Conservation (phyloP, 1,140 invertebrate species). For the Agrypnia vestita region DNA sequence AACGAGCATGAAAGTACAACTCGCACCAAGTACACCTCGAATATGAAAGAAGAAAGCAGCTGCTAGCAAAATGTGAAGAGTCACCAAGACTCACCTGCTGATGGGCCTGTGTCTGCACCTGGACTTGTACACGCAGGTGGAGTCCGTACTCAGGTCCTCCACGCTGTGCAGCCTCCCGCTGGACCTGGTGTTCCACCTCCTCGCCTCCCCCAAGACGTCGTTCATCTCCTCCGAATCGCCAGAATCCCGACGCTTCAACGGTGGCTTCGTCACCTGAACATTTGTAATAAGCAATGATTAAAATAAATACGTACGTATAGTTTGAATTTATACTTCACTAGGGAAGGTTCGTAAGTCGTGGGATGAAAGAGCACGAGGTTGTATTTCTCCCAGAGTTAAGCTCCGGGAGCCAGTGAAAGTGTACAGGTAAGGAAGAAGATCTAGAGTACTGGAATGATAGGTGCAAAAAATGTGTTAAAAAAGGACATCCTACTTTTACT, state of each 20-base stretch:
- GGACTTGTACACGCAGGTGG: slow-evolving; percentile 82
- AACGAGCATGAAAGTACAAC: slow-evolving; percentile 57
- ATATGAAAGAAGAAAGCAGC: background rate
- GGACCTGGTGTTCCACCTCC: slow-evolving; percentile 75
- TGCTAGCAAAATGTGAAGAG: background rate
- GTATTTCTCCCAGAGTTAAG: too few species aligned
- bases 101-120: slow-evolving; percentile 68
- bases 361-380: too few species aligned
- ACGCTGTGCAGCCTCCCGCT: slow-evolving; percentile 82
- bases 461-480: too few species aligned
- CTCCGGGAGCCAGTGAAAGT: too few species aligned
- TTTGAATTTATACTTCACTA: too few species aligned
- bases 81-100: slow-evolving; percentile 63
- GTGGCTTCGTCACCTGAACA: slow-evolving; percentile 46
- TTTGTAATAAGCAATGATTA: background rate
- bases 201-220: slow-evolving; percentile 60
- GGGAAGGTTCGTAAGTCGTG: too few species aligned
- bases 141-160: slow-evolving; percentile 82
- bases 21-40: background rate
- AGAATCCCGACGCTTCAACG: slow-evolving; percentile 38
- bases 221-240: slow-evolving; percentile 52
- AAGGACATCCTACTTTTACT: too few species aligned
- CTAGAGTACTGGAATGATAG: too few species aligned
- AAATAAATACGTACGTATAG: too few species aligned
- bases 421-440: too few species aligned